Percentiles rank a stretch among this genome's conserved stretches.
These are phyloP conservation scores for Drosophila arizonae DNA, from an alignment of 1,140 invertebrate species.

Conservation along the genomic window DNA sequence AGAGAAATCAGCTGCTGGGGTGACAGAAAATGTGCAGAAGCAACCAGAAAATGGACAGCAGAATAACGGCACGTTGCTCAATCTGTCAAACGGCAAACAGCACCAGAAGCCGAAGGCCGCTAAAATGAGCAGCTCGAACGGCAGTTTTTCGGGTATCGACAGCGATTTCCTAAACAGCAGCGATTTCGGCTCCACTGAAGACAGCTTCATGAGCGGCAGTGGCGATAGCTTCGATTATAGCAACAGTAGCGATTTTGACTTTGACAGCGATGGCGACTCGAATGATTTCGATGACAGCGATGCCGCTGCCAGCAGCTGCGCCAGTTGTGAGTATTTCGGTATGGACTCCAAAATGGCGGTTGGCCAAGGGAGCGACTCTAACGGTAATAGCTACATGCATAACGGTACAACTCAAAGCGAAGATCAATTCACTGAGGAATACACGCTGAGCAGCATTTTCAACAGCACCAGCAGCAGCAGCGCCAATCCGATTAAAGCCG, in stretches of 20 bases:
- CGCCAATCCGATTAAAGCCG: background rate
- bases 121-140: slow-evolving; percentile 8
- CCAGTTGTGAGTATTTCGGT: background rate
- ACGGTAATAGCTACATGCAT: background rate
- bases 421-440: slow-evolving; percentile 33
- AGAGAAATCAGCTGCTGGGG: background rate
- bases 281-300: background rate
- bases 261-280: background rate
- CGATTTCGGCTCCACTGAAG: background rate
- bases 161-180: background rate
- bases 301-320: no score
- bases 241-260: background rate
- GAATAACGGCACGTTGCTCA: background rate
- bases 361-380: background rate
- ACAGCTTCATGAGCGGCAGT: background rate
- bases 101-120: background rate
- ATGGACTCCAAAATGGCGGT: background rate
- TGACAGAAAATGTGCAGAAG: background rate
- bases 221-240: background rate
- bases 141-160: background rate
- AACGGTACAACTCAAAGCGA: background rate
- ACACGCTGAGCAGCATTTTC: background rate
- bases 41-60: background rate
- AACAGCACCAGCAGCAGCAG: background rate
- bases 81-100: slow-evolving; percentile 1